A percentile compares a stretch with the other conserved stretches of the same genome.
Conservation (phyloP, 2,113 vertebrate genomes). For the Clupea harengus region DNA sequence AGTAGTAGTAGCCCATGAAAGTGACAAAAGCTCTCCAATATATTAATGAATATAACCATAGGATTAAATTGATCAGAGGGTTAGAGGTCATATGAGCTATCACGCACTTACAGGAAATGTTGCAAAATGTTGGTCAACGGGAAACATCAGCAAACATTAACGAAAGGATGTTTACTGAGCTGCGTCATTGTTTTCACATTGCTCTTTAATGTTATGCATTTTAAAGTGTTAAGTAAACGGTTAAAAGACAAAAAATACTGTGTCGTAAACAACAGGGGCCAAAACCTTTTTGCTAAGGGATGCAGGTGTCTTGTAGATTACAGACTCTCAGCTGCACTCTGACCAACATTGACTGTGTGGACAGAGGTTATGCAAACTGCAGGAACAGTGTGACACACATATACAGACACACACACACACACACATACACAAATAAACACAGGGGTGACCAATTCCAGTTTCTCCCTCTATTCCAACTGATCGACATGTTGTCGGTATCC, state of each 20-base stretch:
- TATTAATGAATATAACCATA: too few species aligned
- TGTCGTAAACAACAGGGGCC: background rate
- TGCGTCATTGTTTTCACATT: background rate
- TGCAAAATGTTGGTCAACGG: background rate
- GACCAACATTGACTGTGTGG: background rate
- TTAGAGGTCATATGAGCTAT: conserved; percentile 38
- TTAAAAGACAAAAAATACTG: background rate
- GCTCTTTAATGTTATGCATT: background rate
- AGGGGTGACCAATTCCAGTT: background rate
- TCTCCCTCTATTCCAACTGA: background rate
- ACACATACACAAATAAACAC: background rate
- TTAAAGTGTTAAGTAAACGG: background rate
- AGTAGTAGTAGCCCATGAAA: too few species aligned
- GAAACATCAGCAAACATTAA: background rate
- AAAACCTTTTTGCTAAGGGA: background rate
- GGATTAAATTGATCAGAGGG: conserved; percentile 32
- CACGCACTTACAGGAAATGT: conserved; percentile 37
- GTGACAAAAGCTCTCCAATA: too few species aligned
- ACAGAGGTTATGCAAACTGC: background rate
- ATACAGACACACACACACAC: conserved; percentile 4
- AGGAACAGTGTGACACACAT: background rate
- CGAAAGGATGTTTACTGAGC: background rate
- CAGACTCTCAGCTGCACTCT: background rate
- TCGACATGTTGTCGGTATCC: background rate
- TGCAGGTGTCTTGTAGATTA: background rate